Percentiles rank a stretch among this genome's conserved stretches.
These are phyloP conservation scores for Crematogaster levior DNA, from an alignment of 2,888 invertebrate genomes.

Conservation along the genomic window DNA sequence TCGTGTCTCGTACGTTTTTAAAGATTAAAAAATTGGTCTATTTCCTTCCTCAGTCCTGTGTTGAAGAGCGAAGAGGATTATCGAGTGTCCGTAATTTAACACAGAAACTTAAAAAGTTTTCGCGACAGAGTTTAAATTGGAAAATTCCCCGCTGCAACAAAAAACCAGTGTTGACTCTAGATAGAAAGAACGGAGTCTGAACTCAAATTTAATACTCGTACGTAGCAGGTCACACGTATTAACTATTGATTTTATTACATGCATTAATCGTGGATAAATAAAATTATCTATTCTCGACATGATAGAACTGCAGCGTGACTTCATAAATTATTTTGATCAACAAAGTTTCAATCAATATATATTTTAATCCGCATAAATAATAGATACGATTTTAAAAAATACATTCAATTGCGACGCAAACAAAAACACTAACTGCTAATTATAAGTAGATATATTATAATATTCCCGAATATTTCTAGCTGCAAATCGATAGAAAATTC, in stretches of 20 bases:
- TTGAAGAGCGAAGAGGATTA: slow-evolving; percentile 15
- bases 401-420: neutral
- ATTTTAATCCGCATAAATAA: slow-evolving; percentile 27
- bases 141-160: slow-evolving; percentile 33
- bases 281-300: neutral
- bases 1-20: neutral
- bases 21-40: slow-evolving; percentile 9
- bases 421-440: slow-evolving; percentile 12
- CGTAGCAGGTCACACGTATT: slow-evolving; percentile 3
- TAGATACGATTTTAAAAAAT: too few relatives aligned
- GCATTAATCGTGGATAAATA: slow-evolving; percentile 25
- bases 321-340: neutral
- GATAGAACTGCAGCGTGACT: neutral
- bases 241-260: slow-evolving; percentile 16
- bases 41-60: neutral
- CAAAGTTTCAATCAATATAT: too few relatives aligned
- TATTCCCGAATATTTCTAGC: neutral
- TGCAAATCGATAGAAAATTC: slow-evolving; percentile 9
- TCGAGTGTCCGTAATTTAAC: slow-evolving; percentile 10
- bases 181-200: neutral
- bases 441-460: slow-evolving; percentile 2
- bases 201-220: slow-evolving; percentile 35
- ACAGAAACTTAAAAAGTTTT: slow-evolving; percentile 10
- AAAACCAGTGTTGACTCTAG: neutral
- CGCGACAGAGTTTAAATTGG: slow-evolving; percentile 37